Percentiles rank a stretch among this genome's conserved stretches.
phyloP scores from a whole-genome alignment of 2,113 vertebrate species.

The Coturnix japonica region DNA sequence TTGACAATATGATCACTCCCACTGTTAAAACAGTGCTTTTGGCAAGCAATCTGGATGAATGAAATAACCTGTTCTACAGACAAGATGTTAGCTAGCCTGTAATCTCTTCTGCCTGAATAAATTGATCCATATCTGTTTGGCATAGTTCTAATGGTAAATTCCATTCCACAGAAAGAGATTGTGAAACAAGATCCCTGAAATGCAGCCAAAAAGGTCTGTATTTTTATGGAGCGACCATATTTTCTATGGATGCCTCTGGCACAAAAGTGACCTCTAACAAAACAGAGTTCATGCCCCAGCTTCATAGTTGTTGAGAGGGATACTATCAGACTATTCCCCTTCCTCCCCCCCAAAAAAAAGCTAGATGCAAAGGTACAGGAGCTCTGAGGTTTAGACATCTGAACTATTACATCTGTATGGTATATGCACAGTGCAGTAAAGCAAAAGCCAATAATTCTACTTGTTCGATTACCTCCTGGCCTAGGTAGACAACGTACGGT shows the following conservation, averaged over 20 bases:
- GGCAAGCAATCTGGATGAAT: not conserved
- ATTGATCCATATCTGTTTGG: not conserved
- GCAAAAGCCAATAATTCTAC: not conserved
- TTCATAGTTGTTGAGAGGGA: not conserved
- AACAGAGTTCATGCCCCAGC: conserved; percentile 4
- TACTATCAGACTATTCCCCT: not conserved
- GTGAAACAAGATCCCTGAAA: conserved; percentile 18
- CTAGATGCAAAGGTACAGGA: not conserved
- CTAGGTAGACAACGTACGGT: not conserved
- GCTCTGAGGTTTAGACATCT: not conserved
- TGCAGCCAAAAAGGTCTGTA: not conserved
- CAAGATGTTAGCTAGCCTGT: not conserved
- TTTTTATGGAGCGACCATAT: conserved; percentile 1
- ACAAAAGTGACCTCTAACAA: conserved; percentile 29
- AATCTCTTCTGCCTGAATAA: not conserved
- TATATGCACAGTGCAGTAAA: not conserved
- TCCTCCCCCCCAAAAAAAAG: not conserved
- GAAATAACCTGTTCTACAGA: not conserved
- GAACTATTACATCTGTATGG: not conserved
- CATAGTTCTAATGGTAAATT: not conserved
- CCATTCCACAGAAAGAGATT: not conserved
- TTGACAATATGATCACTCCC: not conserved
- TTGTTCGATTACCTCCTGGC: fast-evolving
- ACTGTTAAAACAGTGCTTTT: not conserved
- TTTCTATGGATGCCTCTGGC: not conserved